Evolutionary conservation across 2,797 vertebrate genomes (phyloP).

Genomic region (Microchirus variegatus): DNA sequence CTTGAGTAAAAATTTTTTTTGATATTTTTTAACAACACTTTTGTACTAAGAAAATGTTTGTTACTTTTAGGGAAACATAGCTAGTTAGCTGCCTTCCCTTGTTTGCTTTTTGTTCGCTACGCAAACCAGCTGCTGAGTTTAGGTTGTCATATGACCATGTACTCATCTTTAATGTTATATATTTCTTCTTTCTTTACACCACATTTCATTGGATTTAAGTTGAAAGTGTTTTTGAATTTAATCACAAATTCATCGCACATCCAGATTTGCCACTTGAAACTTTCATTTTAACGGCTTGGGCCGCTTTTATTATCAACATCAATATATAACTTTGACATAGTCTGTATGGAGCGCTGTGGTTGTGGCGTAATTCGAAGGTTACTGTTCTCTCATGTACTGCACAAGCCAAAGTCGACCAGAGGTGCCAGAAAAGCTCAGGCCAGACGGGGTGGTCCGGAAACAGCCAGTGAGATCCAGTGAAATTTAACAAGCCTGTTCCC

Average conservation of each 20-base stretch:
- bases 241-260: conserved; percentile 31
- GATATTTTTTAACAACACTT: too few species aligned
- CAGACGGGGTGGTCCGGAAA: conserved; percentile 77
- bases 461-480: conserved; percentile 62
- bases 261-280: conserved; percentile 26
- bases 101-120: too few species aligned
- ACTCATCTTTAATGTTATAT: too few species aligned
- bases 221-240: conserved; percentile 18
- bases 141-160: too few species aligned
- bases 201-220: neutral
- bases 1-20: too few species aligned
- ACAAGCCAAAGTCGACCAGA: conserved; percentile 42
- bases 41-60: too few species aligned
- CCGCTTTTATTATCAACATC: conserved; percentile 30
- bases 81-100: too few species aligned
- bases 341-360: conserved; percentile 50
- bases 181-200: neutral
- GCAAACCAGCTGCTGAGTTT: too few species aligned
- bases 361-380: conserved; percentile 48
- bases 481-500: conserved; percentile 78
- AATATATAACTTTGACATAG: conserved; percentile 25
- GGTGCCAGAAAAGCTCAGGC: conserved; percentile 68
- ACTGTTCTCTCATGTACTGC: conserved; percentile 52
- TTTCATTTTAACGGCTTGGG: conserved; percentile 26
- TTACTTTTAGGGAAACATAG: too few species aligned